Conservation (phyloP, 2,797 vertebrate species). For the Podargus strigoides region DNA sequence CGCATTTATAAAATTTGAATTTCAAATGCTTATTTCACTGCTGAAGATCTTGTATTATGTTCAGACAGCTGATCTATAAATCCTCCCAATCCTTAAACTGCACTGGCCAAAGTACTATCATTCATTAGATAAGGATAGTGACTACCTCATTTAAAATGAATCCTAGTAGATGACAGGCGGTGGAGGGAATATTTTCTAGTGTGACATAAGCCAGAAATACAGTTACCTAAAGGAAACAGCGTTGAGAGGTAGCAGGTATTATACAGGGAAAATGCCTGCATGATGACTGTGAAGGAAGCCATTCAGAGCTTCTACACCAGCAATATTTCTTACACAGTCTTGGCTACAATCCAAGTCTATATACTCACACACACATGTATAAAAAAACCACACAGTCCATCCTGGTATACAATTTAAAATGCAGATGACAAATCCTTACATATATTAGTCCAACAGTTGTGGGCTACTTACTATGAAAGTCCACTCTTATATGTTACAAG, state of each 20-base stretch:
- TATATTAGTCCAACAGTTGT: neutral
- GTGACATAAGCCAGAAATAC: neutral
- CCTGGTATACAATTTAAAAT: neutral
- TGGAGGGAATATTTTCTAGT: neutral
- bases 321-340: neutral
- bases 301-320: neutral
- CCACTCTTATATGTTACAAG: neutral
- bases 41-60: constrained; percentile 3
- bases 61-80: constrained; percentile 33
- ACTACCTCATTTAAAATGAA: constrained; percentile 10
- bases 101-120: neutral
- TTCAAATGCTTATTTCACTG: constrained; percentile 35
- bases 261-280: neutral
- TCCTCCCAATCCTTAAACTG: constrained; percentile 15
- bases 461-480: neutral
- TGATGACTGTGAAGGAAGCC: neutral
- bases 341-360: neutral
- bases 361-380: neutral
- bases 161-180: neutral
- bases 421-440: neutral
- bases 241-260: neutral
- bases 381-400: neutral
- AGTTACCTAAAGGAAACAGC: neutral
- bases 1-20: constrained; percentile 42
- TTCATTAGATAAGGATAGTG: constrained; percentile 13